Evolutionary conservation across 2,888 invertebrate species (phyloP).

Genomic region (Parnassius orleans): DNA sequence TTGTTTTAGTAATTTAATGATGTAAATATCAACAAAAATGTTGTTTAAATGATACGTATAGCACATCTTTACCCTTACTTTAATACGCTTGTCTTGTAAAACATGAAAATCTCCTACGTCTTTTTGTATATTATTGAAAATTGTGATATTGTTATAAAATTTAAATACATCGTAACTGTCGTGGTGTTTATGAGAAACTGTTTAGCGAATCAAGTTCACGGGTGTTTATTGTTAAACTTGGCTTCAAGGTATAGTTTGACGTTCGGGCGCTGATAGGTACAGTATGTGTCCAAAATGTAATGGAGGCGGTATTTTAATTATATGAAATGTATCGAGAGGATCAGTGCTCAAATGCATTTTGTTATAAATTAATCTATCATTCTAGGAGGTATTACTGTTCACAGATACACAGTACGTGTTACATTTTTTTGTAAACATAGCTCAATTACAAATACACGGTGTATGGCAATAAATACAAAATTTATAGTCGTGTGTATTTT

Average conservation of each 20-base stretch:
- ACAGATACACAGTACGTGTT: conserved; percentile 49
- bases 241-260: conserved; percentile 28
- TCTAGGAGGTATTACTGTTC: conserved; percentile 42
- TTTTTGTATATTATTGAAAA: conserved; percentile 80
- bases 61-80: conserved; percentile 69
- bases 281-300: neutral
- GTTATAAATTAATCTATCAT: conserved; percentile 41
- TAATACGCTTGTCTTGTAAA: conserved; percentile 73
- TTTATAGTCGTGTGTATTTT: conserved; percentile 14
- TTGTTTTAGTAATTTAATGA: conserved; percentile 44
- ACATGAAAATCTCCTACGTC: conserved; percentile 65
- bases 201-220: conserved; percentile 51
- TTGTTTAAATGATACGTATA: conserved; percentile 50
- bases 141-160: conserved; percentile 79
- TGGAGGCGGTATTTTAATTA: conserved; percentile 11
- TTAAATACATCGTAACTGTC: conserved; percentile 61
- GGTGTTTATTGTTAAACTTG: conserved; percentile 53
- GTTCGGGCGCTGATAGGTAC: neutral
- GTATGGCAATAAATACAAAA: conserved; percentile 6
- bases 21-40: conserved; percentile 59
- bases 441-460: conserved; percentile 19
- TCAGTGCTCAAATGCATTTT: conserved; percentile 75
- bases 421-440: conserved; percentile 35
- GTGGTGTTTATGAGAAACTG: conserved; percentile 56
- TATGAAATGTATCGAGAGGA: conserved; percentile 39